Conservation (phyloP, 1,140 invertebrate genomes). For the Zeugodacus cucurbitae region DNA sequence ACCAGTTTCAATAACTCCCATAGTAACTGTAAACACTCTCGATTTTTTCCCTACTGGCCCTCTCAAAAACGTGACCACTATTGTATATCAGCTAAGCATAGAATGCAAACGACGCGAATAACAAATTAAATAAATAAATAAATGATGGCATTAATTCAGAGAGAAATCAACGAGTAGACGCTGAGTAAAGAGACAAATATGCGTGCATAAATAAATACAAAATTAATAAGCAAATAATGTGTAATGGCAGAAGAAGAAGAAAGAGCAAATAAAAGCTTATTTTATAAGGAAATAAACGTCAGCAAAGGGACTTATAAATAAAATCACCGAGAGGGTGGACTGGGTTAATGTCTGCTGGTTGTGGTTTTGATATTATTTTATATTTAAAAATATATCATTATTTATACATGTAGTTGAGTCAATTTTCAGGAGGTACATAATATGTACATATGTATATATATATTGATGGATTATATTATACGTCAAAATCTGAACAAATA, state of each 20-base stretch:
- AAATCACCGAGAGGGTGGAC: too few relatives aligned
- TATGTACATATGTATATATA: too few relatives aligned
- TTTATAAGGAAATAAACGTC: neutral
- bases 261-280: neutral
- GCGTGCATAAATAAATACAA: neutral
- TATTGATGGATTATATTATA: too few relatives aligned
- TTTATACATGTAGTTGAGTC: too few relatives aligned
- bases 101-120: neutral
- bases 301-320: too few relatives aligned
- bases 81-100: neutral
- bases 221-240: neutral
- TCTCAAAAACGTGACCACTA: neutral
- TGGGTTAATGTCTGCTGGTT: too few relatives aligned
- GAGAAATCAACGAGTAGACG: neutral
- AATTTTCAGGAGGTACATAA: too few relatives aligned
- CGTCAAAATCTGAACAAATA: too few relatives aligned
- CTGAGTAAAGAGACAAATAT: neutral
- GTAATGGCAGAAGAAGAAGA: neutral
- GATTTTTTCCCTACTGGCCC: neutral
- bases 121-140: slow-evolving; percentile 6
- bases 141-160: neutral
- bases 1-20: too few relatives aligned
- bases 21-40: too few relatives aligned
- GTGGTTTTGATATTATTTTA: neutral
- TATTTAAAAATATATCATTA: neutral